phyloP scores from a whole-genome alignment of 2,797 vertebrate genomes.

The Ataeniobius toweri region DNA sequence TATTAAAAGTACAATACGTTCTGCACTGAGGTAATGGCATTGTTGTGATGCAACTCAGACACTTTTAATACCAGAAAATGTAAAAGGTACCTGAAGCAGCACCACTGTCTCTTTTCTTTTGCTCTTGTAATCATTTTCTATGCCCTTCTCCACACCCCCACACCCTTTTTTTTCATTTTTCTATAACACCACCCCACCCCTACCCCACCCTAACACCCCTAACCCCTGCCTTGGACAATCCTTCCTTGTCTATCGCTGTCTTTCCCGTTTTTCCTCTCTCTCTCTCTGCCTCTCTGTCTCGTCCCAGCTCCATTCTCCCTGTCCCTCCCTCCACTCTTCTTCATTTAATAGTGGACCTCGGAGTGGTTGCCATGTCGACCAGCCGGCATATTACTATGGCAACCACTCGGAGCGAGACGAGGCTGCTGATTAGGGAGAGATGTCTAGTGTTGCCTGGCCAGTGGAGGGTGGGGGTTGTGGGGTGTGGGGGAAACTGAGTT shows the following conservation, averaged over 20 bases:
- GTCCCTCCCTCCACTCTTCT: constrained; percentile 83
- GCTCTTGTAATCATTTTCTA: constrained; percentile 17
- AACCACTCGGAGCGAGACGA: constrained; percentile 90
- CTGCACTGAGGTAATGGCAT: constrained; percentile 77
- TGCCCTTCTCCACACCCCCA: constrained; percentile 39
- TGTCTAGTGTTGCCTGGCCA: constrained; percentile 86
- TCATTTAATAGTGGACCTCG: constrained; percentile 97
- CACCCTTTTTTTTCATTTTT: constrained; percentile 40
- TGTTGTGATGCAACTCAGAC: constrained; percentile 69
- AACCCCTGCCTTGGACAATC: constrained; percentile 73
- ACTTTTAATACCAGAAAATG: constrained; percentile 58
- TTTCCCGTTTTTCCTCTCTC: constrained; percentile 38
- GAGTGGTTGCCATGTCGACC: constrained; percentile 99
- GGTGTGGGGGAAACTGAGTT: constrained; percentile 44
- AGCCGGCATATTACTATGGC: constrained; percentile 97
- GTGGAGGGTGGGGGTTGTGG: constrained; percentile 67
- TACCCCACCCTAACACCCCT: constrained; percentile 45
- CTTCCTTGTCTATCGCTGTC: constrained; percentile 55
- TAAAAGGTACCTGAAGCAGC: constrained; percentile 59
- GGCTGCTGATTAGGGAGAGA: constrained; percentile 88
- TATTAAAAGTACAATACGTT: constrained; percentile 71
- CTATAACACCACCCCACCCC: constrained; percentile 23
- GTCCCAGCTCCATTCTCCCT: constrained; percentile 68
- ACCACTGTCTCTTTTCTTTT: constrained; percentile 48
- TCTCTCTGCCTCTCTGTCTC: constrained; percentile 39